A percentile compares a stretch with the other conserved stretches of the same genome.
These are phyloP conservation scores for Amblyjoppa proteus DNA, from an alignment of 2,888 invertebrate species.

Conservation along the genomic window DNA sequence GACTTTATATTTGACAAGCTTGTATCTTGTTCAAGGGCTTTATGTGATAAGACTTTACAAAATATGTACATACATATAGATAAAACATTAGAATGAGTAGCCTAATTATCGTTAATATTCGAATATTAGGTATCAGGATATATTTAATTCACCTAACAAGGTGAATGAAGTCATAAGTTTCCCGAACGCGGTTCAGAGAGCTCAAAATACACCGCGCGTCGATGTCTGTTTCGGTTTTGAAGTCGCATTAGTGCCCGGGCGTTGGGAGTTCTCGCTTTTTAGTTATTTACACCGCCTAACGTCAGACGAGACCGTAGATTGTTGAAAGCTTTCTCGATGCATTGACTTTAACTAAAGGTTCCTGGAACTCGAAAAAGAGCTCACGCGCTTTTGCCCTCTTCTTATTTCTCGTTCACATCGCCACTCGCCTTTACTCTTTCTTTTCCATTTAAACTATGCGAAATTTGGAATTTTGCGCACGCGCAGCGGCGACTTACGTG, in stretches of 20 bases:
- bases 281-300: neutral
- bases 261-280: constrained; percentile 20
- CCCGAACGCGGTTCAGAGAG: neutral
- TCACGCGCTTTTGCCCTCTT: neutral
- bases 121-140: too few species aligned
- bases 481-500: neutral
- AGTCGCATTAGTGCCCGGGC: constrained; percentile 12
- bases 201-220: constrained; percentile 30
- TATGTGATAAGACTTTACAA: too few species aligned
- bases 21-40: too few species aligned
- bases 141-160: too few species aligned
- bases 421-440: neutral
- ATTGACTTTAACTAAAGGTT: constrained; percentile 22
- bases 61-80: too few species aligned
- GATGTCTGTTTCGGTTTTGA: constrained; percentile 14
- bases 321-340: constrained; percentile 34
- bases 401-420: neutral
- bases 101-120: too few species aligned
- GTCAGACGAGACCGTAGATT: neutral
- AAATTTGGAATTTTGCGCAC: neutral
- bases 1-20: too few species aligned
- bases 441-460: neutral
- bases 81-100: too few species aligned
- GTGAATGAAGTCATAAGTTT: too few species aligned
- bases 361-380: constrained; percentile 20